Percentiles rank a stretch among this genome's conserved stretches.
These are phyloP conservation scores for Morone saxatilis DNA, from an alignment of 2,113 vertebrate species.

Conservation along the genomic window DNA sequence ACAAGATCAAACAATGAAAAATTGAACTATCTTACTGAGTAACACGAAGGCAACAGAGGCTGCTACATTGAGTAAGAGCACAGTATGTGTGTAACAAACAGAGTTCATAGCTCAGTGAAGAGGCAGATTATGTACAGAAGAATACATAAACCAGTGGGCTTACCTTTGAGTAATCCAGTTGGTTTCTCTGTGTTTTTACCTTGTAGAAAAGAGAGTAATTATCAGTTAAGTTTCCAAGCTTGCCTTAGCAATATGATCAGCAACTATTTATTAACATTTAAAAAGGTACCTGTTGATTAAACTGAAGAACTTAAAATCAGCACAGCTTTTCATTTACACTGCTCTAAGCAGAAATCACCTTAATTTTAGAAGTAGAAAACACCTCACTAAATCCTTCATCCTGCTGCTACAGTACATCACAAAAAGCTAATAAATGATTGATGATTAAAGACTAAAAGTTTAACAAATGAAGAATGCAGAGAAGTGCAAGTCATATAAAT, in stretches of 20 bases:
- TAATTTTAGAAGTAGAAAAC: not conserved
- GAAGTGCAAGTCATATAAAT: not conserved
- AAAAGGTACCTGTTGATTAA: slow-evolving; percentile 1
- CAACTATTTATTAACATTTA: not conserved
- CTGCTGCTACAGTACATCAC: not conserved
- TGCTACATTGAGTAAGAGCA: not conserved
- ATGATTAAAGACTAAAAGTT: not conserved
- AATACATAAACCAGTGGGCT: slow-evolving; percentile 35
- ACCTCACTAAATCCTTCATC: too few relatives aligned
- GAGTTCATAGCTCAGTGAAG: not conserved
- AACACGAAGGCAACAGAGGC: not conserved
- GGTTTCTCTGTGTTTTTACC: slow-evolving; percentile 88
- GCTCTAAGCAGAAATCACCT: not conserved
- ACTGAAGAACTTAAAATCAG: not conserved
- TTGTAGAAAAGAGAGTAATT: slow-evolving; percentile 67
- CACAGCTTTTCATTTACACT: not conserved
- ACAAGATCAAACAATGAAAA: not conserved
- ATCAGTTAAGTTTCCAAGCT: not conserved
- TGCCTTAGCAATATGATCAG: not conserved
- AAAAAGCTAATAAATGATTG: not conserved
- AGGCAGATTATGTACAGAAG: not conserved
- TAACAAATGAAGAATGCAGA: not conserved
- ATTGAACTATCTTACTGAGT: not conserved
- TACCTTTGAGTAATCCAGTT: slow-evolving; percentile 92
- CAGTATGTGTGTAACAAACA: not conserved